Percentiles rank a stretch among this genome's conserved stretches.
phyloP scores from a whole-genome alignment of 2,797 vertebrate species.

The Spondyliosoma cantharus region DNA sequence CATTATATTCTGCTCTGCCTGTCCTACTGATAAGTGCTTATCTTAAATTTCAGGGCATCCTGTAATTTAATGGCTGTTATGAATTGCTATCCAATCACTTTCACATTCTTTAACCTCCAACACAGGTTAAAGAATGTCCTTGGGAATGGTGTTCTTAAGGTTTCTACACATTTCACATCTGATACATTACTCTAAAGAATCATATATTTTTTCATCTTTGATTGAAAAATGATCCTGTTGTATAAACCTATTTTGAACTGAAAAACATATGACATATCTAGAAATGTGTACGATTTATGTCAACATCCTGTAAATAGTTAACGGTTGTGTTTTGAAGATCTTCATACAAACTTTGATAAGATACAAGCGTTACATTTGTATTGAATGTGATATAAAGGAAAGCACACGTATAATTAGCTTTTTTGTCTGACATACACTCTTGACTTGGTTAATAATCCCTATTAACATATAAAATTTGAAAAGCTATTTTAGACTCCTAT shows the following conservation, averaged over 20 bases:
- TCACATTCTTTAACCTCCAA: background rate
- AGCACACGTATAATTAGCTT: background rate
- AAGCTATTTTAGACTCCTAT: conserved; percentile 26
- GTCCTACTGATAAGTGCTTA: background rate
- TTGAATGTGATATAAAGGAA: background rate
- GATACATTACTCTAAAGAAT: background rate
- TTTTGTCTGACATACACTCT: background rate
- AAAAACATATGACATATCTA: background rate
- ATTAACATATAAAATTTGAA: conserved; percentile 9
- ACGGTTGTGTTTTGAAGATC: background rate
- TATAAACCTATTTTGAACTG: conserved; percentile 9
- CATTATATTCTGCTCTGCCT: background rate
- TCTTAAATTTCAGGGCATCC: background rate
- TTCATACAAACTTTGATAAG: conserved; percentile 3
- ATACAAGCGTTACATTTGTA: background rate
- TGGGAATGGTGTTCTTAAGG: background rate
- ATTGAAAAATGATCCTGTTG: background rate
- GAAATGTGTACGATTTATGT: background rate
- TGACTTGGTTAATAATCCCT: background rate
- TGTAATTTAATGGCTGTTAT: background rate
- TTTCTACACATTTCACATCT: background rate
- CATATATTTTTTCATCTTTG: background rate
- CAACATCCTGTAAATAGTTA: conserved; percentile 26
- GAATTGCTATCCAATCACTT: background rate
- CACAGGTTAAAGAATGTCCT: no score